Conservation (phyloP, 2,888 invertebrate species). For the Polyommatus icarus region DNA sequence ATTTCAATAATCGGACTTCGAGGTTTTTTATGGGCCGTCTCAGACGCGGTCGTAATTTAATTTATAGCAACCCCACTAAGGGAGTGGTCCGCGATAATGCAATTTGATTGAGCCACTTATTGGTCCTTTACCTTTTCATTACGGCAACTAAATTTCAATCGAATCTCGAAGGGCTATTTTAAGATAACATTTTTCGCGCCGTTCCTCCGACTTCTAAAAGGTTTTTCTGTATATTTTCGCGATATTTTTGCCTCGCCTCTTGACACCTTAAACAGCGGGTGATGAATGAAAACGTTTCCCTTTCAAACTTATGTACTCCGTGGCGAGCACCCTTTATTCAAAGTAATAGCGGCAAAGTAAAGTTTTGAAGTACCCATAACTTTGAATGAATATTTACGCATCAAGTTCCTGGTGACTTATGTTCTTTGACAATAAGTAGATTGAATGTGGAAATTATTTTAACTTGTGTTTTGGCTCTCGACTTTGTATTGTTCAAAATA, state of each 20-base stretch:
- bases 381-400: constrained; percentile 29
- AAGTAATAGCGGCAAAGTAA: constrained; percentile 25
- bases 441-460: constrained; percentile 12
- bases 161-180: constrained; percentile 46
- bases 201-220: background rate
- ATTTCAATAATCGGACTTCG: constrained; percentile 51
- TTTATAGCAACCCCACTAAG: constrained; percentile 61
- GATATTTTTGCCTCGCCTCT: constrained; percentile 62
- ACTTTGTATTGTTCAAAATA: background rate
- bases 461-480: background rate
- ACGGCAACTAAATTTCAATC: constrained; percentile 57
- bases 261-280: constrained; percentile 59
- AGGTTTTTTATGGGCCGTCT: constrained; percentile 62
- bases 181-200: constrained; percentile 48
- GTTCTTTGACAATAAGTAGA: constrained; percentile 20
- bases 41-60: constrained; percentile 69
- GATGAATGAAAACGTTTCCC: constrained; percentile 55
- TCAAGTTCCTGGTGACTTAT: constrained; percentile 25
- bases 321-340: constrained; percentile 30
- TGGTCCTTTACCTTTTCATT: constrained; percentile 74
- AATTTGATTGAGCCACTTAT: constrained; percentile 75
- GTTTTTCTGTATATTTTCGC: constrained; percentile 32
- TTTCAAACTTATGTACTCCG: constrained; percentile 45
- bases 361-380: constrained; percentile 27
- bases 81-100: constrained; percentile 67